These are phyloP conservation scores for Diplolepis rosae DNA, from an alignment of 2,888 invertebrate species.

Conservation along the genomic window DNA sequence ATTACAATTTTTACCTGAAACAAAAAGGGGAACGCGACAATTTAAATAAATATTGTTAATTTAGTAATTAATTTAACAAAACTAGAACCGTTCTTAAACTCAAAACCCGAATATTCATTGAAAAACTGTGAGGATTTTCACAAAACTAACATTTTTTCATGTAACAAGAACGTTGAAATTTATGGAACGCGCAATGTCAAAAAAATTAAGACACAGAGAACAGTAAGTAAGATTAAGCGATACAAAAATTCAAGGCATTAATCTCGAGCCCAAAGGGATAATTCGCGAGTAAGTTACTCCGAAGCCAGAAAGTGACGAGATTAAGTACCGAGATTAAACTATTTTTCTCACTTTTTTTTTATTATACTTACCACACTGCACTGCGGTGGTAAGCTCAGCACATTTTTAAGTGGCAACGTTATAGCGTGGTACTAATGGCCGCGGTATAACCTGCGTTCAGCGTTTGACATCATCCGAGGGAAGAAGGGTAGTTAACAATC, in stretches of 20 bases:
- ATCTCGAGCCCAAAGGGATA: constrained; percentile 1
- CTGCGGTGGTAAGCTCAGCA: constrained; percentile 8
- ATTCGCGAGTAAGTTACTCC: constrained; percentile 1
- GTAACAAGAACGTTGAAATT: no score
- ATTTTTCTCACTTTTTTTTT: constrained; percentile 8
- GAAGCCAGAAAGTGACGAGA: constrained; percentile 9
- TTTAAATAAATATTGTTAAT: no score
- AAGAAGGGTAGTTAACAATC: constrained; percentile 8
- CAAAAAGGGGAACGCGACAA: no score
- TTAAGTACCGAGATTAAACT: constrained; percentile 17
- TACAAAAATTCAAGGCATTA: not conserved
- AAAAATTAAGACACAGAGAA: not conserved
- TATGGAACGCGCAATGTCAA: not conserved
- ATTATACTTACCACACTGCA: constrained; percentile 17
- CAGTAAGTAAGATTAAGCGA: not conserved
- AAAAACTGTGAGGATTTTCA: no score
- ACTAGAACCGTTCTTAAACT: no score
- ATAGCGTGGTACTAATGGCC: constrained; percentile 20
- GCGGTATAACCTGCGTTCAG: not conserved
- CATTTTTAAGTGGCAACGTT: constrained; percentile 14
- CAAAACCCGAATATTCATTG: no score
- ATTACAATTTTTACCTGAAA: no score
- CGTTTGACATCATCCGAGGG: constrained; percentile 7
- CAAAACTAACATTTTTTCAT: no score
- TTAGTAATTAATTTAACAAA: no score